Evolutionary conservation across 2,888 invertebrate genomes (phyloP).

Genomic region (Pseudeuparius sepicola): DNA sequence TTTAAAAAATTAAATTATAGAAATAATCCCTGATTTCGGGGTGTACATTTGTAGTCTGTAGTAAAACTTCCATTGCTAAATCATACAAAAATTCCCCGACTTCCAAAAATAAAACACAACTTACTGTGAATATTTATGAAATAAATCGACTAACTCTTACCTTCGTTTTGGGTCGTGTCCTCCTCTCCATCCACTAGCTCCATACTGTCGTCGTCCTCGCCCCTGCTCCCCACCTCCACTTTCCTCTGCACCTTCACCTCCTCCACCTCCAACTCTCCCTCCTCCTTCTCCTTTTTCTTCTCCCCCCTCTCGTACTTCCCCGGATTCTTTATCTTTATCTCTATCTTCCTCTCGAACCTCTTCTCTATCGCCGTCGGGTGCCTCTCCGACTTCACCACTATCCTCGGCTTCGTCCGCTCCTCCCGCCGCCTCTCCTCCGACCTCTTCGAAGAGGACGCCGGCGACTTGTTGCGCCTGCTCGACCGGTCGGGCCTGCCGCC

Average conservation of each 20-base stretch:
- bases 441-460: background rate
- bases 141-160: too few relatives aligned
- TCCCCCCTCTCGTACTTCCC: constrained; percentile 31
- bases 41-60: too few relatives aligned
- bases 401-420: constrained; percentile 16
- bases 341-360: constrained; percentile 32
- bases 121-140: too few relatives aligned
- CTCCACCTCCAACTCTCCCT: constrained; percentile 12
- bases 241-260: constrained; percentile 21
- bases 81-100: too few relatives aligned
- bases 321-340: constrained; percentile 37
- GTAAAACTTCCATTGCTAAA: too few relatives aligned
- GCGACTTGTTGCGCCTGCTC: background rate
- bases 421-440: constrained; percentile 14
- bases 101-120: too few relatives aligned
- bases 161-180: constrained; percentile 22
- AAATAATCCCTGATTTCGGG: too few relatives aligned
- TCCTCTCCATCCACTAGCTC: constrained; percentile 15
- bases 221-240: constrained; percentile 25
- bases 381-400: constrained; percentile 19
- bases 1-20: too few relatives aligned
- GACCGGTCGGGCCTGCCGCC: background rate
- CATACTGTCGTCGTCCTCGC: constrained; percentile 12
- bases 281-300: constrained; percentile 13
- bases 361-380: constrained; percentile 20